Evolutionary conservation across 2,888 invertebrate species (phyloP), one percentile per base, ranked within the genome.

Genomic region (Macrosoma leucophasiata): DNA sequence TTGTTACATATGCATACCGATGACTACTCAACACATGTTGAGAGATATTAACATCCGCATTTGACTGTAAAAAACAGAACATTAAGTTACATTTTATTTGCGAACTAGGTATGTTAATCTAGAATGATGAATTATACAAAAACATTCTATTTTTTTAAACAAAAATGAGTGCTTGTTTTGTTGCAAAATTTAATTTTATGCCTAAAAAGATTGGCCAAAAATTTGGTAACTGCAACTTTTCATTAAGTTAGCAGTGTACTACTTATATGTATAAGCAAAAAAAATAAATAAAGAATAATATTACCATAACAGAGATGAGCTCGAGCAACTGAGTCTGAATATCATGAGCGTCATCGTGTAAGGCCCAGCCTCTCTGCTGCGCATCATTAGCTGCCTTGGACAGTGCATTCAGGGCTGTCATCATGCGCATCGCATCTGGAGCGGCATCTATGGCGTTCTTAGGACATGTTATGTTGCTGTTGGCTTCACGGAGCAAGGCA

Each of bases 341-440:
- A 50, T 93, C 91, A 39, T 89, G 89, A 48, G 97, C 96, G 67
- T 97, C 97, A 64, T 97, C 97, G 64, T 97, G 94, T 15, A 97
- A 81, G 68, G 95, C 94, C 97, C 97, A 97, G 50, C 95, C 96
- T 36, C 97, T 86, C 62, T 98, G 97, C 62, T 98, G 97, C 0
- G 96, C 94, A 66, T 97, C 97, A 61, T 97, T 95, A 50, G 96
- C 96, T 46, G 96, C 95, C 41, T 91, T 92, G 2, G 93, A 93
- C 46, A 97, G 75, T 43, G 96, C 91, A 44, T 90, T 89, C 48
- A 97, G 91, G 18, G 97, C 92, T 25, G 92, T 89, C 69, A 92
- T 90, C 67, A 97, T 87, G 13, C 93, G 86, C 48, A 91, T 87
- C 0, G 95, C 92, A 67, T 97, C 96, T 2, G 94, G 92, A 0